Conservation (phyloP, 2,888 invertebrate species). For the Rapana venosa region DNA sequence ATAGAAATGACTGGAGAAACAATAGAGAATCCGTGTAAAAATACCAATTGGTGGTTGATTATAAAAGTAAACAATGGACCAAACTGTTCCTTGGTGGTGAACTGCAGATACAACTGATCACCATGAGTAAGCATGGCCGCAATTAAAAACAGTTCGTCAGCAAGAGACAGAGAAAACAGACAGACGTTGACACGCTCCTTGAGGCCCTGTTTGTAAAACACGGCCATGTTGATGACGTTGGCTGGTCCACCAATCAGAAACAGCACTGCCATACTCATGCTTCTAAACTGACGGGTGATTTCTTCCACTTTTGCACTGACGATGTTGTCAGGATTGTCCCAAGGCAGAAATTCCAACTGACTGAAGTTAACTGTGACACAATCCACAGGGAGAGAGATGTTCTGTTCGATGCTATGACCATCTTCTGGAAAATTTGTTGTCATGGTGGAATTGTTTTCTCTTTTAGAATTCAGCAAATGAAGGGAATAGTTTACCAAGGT, state of each 20-base stretch:
- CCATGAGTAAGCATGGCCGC: background rate
- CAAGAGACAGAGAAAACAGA: background rate
- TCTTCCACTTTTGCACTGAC: background rate
- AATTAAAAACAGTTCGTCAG: background rate
- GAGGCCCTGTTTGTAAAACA: conserved; percentile 7
- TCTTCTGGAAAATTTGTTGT: background rate
- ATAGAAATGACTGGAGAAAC: background rate
- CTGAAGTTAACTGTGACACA: background rate
- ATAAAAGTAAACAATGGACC: background rate
- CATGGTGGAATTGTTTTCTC: too few relatives aligned
- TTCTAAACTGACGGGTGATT: background rate
- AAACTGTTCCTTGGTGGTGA: background rate
- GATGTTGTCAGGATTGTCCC: conserved; percentile 17
- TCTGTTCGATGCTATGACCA: background rate
- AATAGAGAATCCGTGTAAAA: background rate
- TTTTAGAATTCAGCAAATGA: too few relatives aligned
- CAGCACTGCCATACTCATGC: background rate
- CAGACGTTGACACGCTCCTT: conserved; percentile 13
- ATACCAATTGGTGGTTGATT: background rate
- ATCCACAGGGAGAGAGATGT: background rate
- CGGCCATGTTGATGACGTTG: conserved; percentile 9
- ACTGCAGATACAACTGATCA: background rate
- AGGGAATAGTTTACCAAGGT: too few relatives aligned
- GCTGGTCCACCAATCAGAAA: conserved; percentile 20
- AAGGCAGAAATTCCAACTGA: background rate